These are phyloP conservation scores for Himalopsyche japonica DNA, from an alignment of 2,888 invertebrate genomes.

Conservation along the genomic window DNA sequence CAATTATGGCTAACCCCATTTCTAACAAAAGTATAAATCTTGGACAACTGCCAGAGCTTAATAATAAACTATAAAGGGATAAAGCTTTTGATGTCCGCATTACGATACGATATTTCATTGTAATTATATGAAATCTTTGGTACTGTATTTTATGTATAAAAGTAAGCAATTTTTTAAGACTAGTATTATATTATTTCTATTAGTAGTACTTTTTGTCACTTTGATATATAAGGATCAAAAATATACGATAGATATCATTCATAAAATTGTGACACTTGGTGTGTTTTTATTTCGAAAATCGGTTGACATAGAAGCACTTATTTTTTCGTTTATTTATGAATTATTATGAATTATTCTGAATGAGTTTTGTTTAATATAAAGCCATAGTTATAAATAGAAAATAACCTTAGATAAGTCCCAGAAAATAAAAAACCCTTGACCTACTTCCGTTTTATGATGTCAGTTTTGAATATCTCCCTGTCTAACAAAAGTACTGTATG, in stretches of 20 bases:
- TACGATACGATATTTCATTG: not conserved
- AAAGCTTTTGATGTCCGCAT: not conserved
- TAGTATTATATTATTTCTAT: no score
- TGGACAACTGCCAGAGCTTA: not conserved
- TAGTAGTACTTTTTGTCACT: no score
- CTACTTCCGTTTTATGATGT: slow-evolving; percentile 15
- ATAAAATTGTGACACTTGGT: no score
- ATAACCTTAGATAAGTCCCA: not conserved
- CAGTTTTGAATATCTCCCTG: not conserved
- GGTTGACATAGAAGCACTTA: no score
- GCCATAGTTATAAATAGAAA: not conserved
- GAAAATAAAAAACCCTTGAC: slow-evolving; percentile 23
- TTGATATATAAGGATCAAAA: no score
- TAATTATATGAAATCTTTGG: not conserved
- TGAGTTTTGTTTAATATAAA: no score
- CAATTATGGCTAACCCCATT: not conserved
- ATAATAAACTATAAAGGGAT: not conserved
- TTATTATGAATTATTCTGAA: no score
- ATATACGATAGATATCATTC: no score
- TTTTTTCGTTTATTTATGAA: no score
- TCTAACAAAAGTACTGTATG: not conserved
- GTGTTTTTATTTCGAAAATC: no score
- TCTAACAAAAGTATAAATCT: not conserved
- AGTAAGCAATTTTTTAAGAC: no score
- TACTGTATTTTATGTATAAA: not conserved